Evolutionary conservation across 2,113 vertebrate genomes (phyloP), one percentile per base, ranked within the genome.

Genomic region (Hystrix cristata): DNA sequence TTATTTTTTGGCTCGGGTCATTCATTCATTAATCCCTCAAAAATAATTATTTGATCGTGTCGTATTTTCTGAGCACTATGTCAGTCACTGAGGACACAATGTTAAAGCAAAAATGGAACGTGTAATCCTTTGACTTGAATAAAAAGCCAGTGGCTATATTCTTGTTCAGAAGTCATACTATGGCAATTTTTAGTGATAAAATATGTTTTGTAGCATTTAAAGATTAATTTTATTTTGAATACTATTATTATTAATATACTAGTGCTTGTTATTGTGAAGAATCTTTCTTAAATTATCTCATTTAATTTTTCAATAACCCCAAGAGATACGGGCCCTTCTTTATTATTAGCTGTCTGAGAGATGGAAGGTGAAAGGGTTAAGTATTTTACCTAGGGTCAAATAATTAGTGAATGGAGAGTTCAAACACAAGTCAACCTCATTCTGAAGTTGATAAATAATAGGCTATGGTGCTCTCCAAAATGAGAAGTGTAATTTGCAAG

Each of bases 61-160:
- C 51, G 27, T 60, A n/a, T 74, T 48, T 87, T 84, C 38, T 87
- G 51, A 85, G 38, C 9, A 90, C 27, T 19, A 14, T 46, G 43
- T 87, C 82, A 74, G 31, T 94, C 18, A 23, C 43, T 21, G 15
- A 5, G 21, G 11, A 88, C 23, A 71, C 29, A 59, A 21, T 57
- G 31, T 5, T 59, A 51, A 46, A 55, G 19, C 8, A 92, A 38
- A 82, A 89, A 69, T 3, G 29, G 16, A 23, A 21, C 9, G 21
- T 78, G 0, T 18, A 31, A 6, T 78, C 38, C 48, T 48, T 18
- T 19, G 0, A 78, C 13, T 83, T n/a, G 34, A 80, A 53, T 11
- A 34, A 80, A 91, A 95, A 94, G 11, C 83, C 31, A 76, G 67
- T 96, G 27, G 23, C 9, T 67, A 59, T 55, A 38, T 93, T 79